Evolutionary conservation across 2,888 invertebrate species (phyloP), one percentile per base, ranked within the genome.

Genomic region (Malthinus flaveolus): DNA sequence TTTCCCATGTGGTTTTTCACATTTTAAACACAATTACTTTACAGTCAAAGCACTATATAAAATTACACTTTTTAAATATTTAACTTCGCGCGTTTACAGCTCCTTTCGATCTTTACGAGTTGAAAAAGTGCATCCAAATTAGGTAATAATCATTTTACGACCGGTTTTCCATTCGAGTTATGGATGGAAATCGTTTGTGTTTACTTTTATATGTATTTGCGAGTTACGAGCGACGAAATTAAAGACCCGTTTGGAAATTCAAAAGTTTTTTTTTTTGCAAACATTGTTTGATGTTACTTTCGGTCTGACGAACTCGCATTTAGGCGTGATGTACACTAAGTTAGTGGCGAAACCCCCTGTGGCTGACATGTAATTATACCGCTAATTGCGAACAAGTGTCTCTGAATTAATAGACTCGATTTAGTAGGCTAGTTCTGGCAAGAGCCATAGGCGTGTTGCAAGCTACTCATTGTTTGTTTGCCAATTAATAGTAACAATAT

Each of bases 351-450:
- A n/a, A 64, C 65, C 61, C 63, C 64, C 67, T 66, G 67, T 52
- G 61, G 63, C 63, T 67, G 67, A 65, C 67, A 63, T 67, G 62
- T 62, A 67, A 67, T 67, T 62, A 63, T 59, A 61, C 62, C 61
- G 61, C 67, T 67, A 67, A 66, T 66, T 66, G 56, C 61, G 60
- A 64, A 59, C 57, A 63, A 56, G 61, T 62, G 62, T 61, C 59
- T 63, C 58, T 56, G 54, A 59, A 61, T 65, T 63, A 63, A 63
- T 65, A 59, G 65, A 47, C 56, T 45, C 51, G 56, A 56, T 56
- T 47, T 51, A 53, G 42, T 50, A 59, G 54, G 39, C 39, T 47
- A 50, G 23, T 32, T 35, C 35, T 55, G 37, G 49, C 31, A 32
- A 7, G 31, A 32, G 32, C 32, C 23, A 23, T 23, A 23, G 23